phyloP scores from a whole-genome alignment of 2,797 vertebrate genomes.

The Tangara arthus region DNA sequence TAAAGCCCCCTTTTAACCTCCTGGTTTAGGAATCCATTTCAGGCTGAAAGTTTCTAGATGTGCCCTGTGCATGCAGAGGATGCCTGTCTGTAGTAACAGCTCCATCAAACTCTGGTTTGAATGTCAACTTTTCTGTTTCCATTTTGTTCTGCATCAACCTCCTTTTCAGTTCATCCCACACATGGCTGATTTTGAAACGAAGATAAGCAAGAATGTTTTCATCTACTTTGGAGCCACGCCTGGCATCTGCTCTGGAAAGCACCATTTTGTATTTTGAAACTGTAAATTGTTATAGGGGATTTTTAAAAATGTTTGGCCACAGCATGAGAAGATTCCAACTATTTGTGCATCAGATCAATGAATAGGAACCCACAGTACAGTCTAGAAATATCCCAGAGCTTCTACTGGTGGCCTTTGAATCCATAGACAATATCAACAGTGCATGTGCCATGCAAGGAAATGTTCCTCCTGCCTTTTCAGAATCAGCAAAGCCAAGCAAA shows the following conservation, averaged over 20 bases:
- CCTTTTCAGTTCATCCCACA: neutral
- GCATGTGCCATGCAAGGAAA: neutral
- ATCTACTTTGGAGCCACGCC: neutral
- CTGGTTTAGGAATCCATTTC: neutral
- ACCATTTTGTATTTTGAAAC: neutral
- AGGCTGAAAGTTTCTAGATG: neutral
- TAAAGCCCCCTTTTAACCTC: neutral
- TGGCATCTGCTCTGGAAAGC: neutral
- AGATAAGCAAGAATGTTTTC: neutral
- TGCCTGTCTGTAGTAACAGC: neutral
- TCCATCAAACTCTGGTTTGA: neutral
- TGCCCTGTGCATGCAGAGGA: neutral
- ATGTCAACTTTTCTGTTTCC: neutral
- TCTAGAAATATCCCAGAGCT: neutral
- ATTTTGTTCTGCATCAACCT: neutral
- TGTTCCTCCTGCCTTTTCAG: neutral
- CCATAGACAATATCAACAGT: neutral
- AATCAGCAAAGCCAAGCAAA: neutral
- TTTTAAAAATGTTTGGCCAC: neutral
- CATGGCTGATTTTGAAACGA: neutral
- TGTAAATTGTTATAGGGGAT: neutral
- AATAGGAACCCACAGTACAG: neutral
- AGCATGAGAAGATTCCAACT: neutral
- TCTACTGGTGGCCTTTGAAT: neutral
- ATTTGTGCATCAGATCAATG: neutral